These are phyloP conservation scores for Phylloscopus trochilus DNA, from an alignment of 2,113 vertebrate species.

Conservation along the genomic window DNA sequence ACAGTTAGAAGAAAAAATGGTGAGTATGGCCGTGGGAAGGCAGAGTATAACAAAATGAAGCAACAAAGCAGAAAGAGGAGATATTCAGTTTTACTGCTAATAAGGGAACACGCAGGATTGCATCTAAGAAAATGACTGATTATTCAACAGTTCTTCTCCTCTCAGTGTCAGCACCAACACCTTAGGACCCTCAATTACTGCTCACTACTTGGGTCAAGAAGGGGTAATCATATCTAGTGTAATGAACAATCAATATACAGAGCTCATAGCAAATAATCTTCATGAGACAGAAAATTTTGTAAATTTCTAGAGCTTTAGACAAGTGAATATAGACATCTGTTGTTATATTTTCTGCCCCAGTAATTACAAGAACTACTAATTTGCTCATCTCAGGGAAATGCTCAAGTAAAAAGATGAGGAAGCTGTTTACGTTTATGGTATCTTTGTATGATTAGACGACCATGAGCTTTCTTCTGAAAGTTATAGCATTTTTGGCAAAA, in stretches of 20 bases:
- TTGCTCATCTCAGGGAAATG: not conserved
- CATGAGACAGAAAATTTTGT: not conserved
- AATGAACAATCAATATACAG: not conserved
- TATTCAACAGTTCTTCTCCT: not conserved
- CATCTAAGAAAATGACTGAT: not conserved
- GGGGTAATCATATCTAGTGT: not conserved
- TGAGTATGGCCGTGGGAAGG: not conserved
- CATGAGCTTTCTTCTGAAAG: not conserved
- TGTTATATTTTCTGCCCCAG: not conserved
- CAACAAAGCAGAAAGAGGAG: not conserved
- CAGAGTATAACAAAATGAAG: not conserved
- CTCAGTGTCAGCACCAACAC: not conserved
- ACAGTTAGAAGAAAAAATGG: not conserved
- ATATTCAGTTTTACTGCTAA: not conserved
- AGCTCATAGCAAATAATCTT: not conserved
- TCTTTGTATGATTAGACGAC: not conserved
- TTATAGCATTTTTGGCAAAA: not conserved
- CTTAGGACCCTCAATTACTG: not conserved
- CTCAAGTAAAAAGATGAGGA: not conserved
- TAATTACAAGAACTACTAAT: conserved; percentile 36
- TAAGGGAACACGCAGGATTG: not conserved
- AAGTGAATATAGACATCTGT: not conserved
- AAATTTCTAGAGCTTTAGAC: not conserved
- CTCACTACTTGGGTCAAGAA: not conserved
- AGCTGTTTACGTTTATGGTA: not conserved